phyloP scores from a whole-genome alignment of 2,113 vertebrate species.

The Tricholaema leucomelas region DNA sequence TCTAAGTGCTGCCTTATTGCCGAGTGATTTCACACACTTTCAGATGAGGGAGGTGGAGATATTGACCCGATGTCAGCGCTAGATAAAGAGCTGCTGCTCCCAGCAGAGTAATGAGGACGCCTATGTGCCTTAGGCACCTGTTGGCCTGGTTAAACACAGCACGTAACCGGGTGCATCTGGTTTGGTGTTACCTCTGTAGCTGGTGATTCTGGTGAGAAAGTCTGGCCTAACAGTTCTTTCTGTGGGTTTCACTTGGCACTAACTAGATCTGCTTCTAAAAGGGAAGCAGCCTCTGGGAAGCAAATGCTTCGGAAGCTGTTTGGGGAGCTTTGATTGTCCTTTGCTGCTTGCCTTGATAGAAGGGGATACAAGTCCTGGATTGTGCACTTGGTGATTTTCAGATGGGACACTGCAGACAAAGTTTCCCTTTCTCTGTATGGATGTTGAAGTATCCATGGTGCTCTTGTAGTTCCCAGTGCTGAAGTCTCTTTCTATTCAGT shows the following conservation, averaged over 20 bases:
- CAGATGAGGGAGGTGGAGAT: background rate
- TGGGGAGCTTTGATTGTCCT: background rate
- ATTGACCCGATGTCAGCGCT: background rate
- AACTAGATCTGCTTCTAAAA: background rate
- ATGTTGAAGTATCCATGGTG: background rate
- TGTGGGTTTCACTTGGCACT: background rate
- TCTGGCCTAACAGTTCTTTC: background rate
- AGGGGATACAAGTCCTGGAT: background rate
- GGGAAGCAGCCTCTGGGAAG: background rate
- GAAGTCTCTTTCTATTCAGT: constrained; percentile 1
- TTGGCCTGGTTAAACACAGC: constrained; percentile 35
- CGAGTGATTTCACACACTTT: background rate
- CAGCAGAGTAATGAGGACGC: background rate
- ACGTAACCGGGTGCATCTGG: background rate
- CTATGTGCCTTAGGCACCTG: constrained; percentile 39
- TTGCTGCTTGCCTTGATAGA: background rate
- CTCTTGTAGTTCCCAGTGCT: background rate
- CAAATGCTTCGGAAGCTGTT: background rate
- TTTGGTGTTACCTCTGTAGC: background rate
- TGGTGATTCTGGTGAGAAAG: background rate
- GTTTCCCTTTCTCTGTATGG: background rate
- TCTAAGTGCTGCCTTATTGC: background rate
- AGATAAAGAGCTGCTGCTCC: background rate
- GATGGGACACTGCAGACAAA: background rate
- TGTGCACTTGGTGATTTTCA: background rate